Base-by-base conservation (phyloP, 2,113 vertebrate species). In the Tychaedon coryphoeus region DNA sequence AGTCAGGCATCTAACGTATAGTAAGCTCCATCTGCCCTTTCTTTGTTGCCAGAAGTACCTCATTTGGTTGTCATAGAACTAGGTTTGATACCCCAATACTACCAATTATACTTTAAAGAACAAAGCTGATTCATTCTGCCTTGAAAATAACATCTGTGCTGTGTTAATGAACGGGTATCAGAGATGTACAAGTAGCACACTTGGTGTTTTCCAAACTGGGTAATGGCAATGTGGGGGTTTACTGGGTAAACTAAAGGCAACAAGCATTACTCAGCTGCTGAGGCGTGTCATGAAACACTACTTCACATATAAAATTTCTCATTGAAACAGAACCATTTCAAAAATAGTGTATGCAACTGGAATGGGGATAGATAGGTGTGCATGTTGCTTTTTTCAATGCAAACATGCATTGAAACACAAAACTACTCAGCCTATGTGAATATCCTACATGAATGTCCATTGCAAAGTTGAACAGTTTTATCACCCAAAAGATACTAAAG, bases 141-240 rank as follows among this genome's bases (percentile, higher is more conserved):
- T 77, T 70, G 47, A 84, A 91, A 89, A 70, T 28, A 84, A 50
- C 70, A 90, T 26, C 65, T 66, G 51, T 58, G 56, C 61, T 67
- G 25, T 34, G 26, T 29, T 66, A 62, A 56, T 20, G 42, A 60
- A 66, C 3, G 4, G 1, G 7, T 23, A 47, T 48, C 67, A 48
- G 14, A 54, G 47, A 77, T 18, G 28, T 10, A 53, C 33, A 51
- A 62, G 38, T 9, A 91, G 33, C 25, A 23, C 51, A 51, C 9
- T 3, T 2, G 8, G 13, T n/a, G 19, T 28, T 61, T 76, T 18
- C 64, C 54, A 77, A 74, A 77, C 12, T 34, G 42, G 86, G 18
- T 33, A 86, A 79, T 3, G 12, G 26, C 42, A 70, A 36, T 2
- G 26, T 33, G 47, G 38, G 22, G 9, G 14, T 38, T 60, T 47